Evolutionary conservation across 1,140 invertebrate species (phyloP), one percentile per base, ranked within the genome.

Genomic region (Theocolax elegans): DNA sequence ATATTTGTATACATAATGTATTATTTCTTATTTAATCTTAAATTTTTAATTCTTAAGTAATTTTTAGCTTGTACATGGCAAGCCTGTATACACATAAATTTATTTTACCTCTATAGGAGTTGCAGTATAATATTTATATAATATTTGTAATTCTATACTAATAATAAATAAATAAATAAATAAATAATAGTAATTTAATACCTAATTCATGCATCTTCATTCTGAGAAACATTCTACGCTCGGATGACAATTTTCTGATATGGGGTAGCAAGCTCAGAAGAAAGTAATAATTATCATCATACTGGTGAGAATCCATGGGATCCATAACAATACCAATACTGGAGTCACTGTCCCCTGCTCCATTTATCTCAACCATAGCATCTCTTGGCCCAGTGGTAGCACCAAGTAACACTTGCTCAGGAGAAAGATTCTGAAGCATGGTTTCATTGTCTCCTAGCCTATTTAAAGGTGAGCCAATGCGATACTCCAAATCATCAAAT

Each of bases 281-380:
- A 66, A 86, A 86, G 65, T 83, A 82, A 70, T 86, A 86, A 74
- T 83, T 86, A 46, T 86, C 84, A 31, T 85, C 83, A 29, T 75
- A 80, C 48, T 79, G 77, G 35, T 78, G 77, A 23, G 77, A 77
- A 6, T 83, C 81, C 6, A 82, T 40, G 0, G 78, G 80, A 66
- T 81, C 81, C n/a, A 81, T 73, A 4, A 70, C 63, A 1, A 81
- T 51, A 7, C 76, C 77, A 12, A 76, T 75, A 29, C 76, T 78
- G 10, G 74, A 76, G 29, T 82, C 79, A 31, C 54, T 77, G 38
- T 82, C 81, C 42, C 38, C 59, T 40, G 15, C 35, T 31, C 67
- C 42, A 65, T 68, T 59, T 10, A 67, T 40, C 23, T 15, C 46
- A 29, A 46, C 46, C 27, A 58, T 10, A 3, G 19, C 44, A 40